Conservation (phyloP, 2,797 vertebrate species). For the Moxostoma hubbsi region DNA sequence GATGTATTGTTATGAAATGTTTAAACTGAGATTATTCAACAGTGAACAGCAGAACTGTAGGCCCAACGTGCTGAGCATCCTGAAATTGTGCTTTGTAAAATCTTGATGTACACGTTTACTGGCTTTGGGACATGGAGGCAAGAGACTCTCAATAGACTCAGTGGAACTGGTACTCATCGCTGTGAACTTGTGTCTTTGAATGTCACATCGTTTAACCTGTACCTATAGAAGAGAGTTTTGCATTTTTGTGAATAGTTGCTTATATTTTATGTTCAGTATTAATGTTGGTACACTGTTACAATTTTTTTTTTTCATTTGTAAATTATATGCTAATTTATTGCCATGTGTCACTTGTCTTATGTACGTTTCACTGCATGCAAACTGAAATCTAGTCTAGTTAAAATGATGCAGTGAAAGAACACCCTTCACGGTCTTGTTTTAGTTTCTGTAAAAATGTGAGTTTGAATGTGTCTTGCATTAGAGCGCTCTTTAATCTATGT, state of each 20-base stretch:
- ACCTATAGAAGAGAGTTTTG: conserved; percentile 77
- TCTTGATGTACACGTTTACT: conserved; percentile 70
- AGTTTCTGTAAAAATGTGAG: conserved; percentile 78
- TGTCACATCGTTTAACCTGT: conserved; percentile 91
- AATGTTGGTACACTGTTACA: conserved; percentile 97
- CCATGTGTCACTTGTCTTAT: conserved; percentile 91
- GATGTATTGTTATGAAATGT: conserved; percentile 66
- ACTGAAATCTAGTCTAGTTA: conserved; percentile 84
- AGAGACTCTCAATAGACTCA: conserved; percentile 62
- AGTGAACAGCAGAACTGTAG: conserved; percentile 52
- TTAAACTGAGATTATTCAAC: conserved; percentile 60
- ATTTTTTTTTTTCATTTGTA: conserved; percentile 89
- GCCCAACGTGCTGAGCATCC: conserved; percentile 62
- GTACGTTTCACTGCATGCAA: conserved; percentile 91
- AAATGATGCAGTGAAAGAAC: conserved; percentile 85
- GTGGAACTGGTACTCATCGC: conserved; percentile 77
- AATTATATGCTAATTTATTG: conserved; percentile 99
- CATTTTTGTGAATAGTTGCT: conserved; percentile 90
- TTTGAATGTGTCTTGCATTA: conserved; percentile 54
- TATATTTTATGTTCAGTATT: conserved; percentile 99
- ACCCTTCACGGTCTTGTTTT: conserved; percentile 82
- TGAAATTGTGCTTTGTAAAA: conserved; percentile 50
- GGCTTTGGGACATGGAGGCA: conserved; percentile 68
- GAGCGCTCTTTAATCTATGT: conserved; percentile 27
- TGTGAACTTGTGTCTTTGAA: conserved; percentile 92